Base-by-base conservation (phyloP, 2,888 invertebrate genomes). In the Himalopsyche kuldschensis region DNA sequence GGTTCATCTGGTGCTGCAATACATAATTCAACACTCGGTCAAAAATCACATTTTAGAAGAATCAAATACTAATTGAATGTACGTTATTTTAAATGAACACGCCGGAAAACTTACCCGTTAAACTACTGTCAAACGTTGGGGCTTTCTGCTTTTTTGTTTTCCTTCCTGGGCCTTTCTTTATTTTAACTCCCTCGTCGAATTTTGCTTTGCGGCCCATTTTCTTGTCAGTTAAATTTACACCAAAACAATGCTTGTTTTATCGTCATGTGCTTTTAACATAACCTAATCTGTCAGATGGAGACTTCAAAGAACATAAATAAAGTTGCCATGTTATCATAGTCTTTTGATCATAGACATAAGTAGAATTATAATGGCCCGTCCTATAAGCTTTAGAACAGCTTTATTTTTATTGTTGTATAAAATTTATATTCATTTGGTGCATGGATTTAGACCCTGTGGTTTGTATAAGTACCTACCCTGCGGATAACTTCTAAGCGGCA, bases 61-160 rank as follows among this genome's bases (percentile, higher is more conserved):
- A 78, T 27, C 15, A n/a, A 46, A n/a, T 79, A 82, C 79, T 75
- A 78, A 75, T n/a, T 31, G 17, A 81, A 27, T 82, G 24, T 46
- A 84, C 75, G 32, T 20, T 48, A 30, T 69, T 69, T 20, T 11
- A 27, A 63, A 20, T 63, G 41, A 41, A 41, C 41, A 41, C 4
- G 41, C 41, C 15, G 41, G 41, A 41, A 41, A 17, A 20, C 24
- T 87, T 90, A 93, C 93, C 91, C 88, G 88, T 87, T 47, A 93
- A 87, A 84, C 92, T 91, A 88, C 93, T 93, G 83, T 93, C 93
- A 88, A 95, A 94, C 78, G 92, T 91, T 1, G 98, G 98, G 87
- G 96, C 95, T 75, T 94, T 94, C 88, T 98, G 98, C 88, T 98
- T 98, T 87, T 94, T 95, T 0, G 97, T 92, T 90, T 98, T 98